Evolutionary conservation across 64 coral and sea anemone species (phyloP).

Genomic region (Montipora foliosa): DNA sequence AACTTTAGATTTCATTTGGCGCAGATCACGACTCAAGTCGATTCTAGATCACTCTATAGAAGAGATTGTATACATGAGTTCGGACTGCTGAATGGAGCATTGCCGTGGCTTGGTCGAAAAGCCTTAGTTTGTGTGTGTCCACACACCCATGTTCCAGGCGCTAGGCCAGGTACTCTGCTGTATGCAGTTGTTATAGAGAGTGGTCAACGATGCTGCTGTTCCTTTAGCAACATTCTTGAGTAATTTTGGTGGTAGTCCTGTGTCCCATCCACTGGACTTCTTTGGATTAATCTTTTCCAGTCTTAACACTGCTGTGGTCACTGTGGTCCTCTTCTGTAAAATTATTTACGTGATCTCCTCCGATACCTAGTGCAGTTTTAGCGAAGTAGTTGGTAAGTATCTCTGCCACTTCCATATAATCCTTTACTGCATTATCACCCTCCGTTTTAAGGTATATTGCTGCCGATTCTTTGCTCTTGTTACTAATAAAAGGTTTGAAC

Average conservation of each 20-base stretch:
- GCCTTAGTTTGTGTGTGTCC: too few relatives aligned
- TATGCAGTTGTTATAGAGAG: too few relatives aligned
- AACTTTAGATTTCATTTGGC: too few relatives aligned
- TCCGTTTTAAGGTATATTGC: constrained; percentile 35
- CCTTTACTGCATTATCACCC: not conserved
- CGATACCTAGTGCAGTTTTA: constrained; percentile 17
- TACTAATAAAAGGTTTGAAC: constrained; percentile 50
- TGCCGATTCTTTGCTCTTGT: constrained; percentile 24
- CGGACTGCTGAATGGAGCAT: too few relatives aligned
- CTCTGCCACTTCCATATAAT: constrained; percentile 32
- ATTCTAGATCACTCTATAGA: too few relatives aligned
- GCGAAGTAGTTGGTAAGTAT: constrained; percentile 22
- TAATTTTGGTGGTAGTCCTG: not conserved
- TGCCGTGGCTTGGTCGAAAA: too few relatives aligned
- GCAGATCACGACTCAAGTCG: too few relatives aligned
- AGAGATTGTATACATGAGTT: too few relatives aligned
- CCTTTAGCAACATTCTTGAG: constrained; percentile 21
- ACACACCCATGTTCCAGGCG: too few relatives aligned
- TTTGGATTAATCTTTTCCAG: constrained; percentile 32
- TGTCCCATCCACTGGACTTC: constrained; percentile 54
- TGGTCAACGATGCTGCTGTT: too few relatives aligned
- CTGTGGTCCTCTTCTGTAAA: constrained; percentile 6
- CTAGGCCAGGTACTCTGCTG: too few relatives aligned
- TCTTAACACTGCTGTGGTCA: not conserved
- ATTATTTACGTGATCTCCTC: constrained; percentile 7